Conservation (phyloP, 2,888 invertebrate genomes). For the Mongoloraphidia duomilia region DNA sequence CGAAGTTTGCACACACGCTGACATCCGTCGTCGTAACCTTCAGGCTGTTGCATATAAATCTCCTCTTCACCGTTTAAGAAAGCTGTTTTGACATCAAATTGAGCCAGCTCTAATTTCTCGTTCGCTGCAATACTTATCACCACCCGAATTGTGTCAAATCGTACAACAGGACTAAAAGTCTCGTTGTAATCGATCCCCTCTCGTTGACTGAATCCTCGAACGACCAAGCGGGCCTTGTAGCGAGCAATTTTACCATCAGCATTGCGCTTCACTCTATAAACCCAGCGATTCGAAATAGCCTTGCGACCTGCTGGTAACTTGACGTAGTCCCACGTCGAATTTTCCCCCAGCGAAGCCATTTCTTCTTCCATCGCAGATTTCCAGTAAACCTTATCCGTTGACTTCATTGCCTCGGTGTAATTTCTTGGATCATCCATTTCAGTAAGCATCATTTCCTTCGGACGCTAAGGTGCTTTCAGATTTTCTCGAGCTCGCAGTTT, state of each 20-base stretch:
- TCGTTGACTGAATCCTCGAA: constrained; percentile 16
- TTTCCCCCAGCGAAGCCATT: constrained; percentile 12
- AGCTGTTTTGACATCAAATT: constrained; percentile 21
- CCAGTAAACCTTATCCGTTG: constrained; percentile 12
- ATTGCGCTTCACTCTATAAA: constrained; percentile 12
- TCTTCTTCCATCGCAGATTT: constrained; percentile 14
- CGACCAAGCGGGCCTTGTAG: constrained; percentile 20
- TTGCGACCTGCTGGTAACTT: constrained; percentile 9
- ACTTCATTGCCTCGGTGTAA: constrained; percentile 12
- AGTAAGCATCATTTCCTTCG: not conserved
- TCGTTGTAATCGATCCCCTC: constrained; percentile 19
- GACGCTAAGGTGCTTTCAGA: not conserved
- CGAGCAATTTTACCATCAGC: constrained; percentile 12
- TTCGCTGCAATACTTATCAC: constrained; percentile 16
- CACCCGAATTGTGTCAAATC: constrained; percentile 17
- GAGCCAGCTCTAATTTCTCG: constrained; percentile 13
- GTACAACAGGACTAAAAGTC: constrained; percentile 20
- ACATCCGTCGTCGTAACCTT: constrained; percentile 19
- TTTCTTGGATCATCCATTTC: constrained; percentile 5
- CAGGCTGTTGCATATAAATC: constrained; percentile 22
- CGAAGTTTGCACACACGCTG: too few species aligned
- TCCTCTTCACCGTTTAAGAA: constrained; percentile 21
- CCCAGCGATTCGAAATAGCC: constrained; percentile 10
- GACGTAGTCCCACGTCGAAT: constrained; percentile 13
- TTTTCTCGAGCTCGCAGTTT: not conserved